Evolutionary conservation across 2,888 invertebrate species (phyloP), one percentile per base, ranked within the genome.

Genomic region (Lutraria lutraria): DNA sequence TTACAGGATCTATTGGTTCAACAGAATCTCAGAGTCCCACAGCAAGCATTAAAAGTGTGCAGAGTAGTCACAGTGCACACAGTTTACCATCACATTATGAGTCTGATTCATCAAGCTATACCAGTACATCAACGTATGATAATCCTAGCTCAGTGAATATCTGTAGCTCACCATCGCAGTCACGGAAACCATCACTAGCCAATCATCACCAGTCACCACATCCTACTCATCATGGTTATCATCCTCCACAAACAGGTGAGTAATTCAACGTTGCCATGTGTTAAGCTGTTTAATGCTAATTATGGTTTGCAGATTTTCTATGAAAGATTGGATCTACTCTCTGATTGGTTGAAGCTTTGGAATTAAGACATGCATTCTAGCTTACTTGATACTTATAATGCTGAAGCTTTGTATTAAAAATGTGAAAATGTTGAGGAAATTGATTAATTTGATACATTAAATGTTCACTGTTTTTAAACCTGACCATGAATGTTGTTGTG

Each of bases 1-100:
- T 72, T 90, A 13, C 91, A 95, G 95, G 94, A 87, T 95, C 95
- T n/a, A 87, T 94, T 80, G 95, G 83, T 98, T 95, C 99, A 94
- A 98, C 98, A 96, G 98, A 98, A 95, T 99, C 99, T 12, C 94
- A 94, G 95, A 98, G 98, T 97, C 99, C 97, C 15, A 96, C 96
- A 52, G 96, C 96, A 90, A 96, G 96, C 86, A 94, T 95, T 12
- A 94, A 95, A 85, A 88, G 87, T 83, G 79, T 25, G 25, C 80
- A 83, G 63, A 88, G 87, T 63, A 79, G 56, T 43, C 83, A 83
- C 63, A 95, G 95, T 91, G 94, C 94, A 88, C 94, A 93, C 87
- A 94, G 94, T 79, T 93, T 94, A 53, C 91, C 88, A 29, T 92
- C 92, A 16, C 94, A 91, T n/a, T 94, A 94, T 68, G 97, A 96